Percentiles rank a stretch among this genome's conserved stretches.
Conservation (phyloP, 2,797 vertebrate genomes). For the Neopelma chrysocephalum region DNA sequence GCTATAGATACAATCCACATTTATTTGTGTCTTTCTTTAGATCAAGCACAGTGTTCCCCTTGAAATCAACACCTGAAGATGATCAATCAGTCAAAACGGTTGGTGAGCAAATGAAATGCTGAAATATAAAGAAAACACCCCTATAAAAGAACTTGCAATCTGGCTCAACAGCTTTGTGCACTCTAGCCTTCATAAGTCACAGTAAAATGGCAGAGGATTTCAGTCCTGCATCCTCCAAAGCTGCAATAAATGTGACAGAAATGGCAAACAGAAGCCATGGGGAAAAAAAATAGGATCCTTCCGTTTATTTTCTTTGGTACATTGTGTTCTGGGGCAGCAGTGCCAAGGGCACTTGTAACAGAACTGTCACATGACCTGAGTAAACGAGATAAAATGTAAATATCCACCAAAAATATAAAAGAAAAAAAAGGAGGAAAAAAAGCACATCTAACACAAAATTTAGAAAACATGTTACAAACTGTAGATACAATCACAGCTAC, state of each 20-base stretch:
- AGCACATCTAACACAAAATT: background rate
- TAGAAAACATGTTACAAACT: background rate
- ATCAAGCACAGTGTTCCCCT: background rate
- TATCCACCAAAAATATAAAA: background rate
- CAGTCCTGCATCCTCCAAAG: background rate
- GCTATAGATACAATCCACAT: background rate
- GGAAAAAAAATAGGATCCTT: background rate
- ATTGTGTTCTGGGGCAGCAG: background rate
- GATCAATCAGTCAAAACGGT: background rate
- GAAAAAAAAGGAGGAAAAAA: background rate
- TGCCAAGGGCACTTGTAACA: background rate
- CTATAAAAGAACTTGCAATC: constrained; percentile 2
- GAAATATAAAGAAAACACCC: constrained; percentile 9
- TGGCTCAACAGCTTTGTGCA: background rate
- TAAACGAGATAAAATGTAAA: background rate
- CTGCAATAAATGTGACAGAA: background rate
- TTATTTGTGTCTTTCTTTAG: background rate
- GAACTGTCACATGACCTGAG: background rate
- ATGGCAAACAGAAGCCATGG: background rate
- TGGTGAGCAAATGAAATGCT: constrained; percentile 35
- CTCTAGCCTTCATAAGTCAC: background rate
- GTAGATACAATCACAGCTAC: background rate
- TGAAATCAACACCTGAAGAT: background rate
- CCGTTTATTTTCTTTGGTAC: background rate
- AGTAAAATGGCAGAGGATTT: constrained; percentile 15